These are phyloP conservation scores for Cercopithecus mona DNA, from an alignment of 2,113 vertebrate species.

Conservation along the genomic window DNA sequence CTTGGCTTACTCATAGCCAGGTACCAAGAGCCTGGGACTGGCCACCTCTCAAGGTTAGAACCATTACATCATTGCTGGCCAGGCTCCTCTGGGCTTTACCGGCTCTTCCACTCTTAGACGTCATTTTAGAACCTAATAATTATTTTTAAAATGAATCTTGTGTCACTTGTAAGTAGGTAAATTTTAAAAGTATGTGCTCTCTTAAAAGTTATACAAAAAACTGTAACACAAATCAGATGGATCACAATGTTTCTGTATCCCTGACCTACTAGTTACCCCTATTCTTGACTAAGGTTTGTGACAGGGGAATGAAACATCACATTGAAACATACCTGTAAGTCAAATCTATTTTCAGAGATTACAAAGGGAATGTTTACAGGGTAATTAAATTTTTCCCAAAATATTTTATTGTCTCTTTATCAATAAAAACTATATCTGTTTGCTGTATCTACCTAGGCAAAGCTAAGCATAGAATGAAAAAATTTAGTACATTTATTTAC, in stretches of 20 bases:
- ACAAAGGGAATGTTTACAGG: background rate
- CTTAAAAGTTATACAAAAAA: background rate
- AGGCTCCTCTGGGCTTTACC: accelerated
- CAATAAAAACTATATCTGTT: background rate
- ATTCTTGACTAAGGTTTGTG: background rate
- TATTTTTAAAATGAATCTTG: background rate
- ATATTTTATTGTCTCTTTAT: background rate
- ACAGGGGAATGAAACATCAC: background rate
- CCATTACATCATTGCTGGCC: background rate
- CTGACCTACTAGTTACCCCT: background rate
- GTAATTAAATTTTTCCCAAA: background rate
- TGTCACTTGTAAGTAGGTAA: background rate
- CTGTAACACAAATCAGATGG: background rate
- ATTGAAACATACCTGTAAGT: background rate
- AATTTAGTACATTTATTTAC: background rate
- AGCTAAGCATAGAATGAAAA: no score
- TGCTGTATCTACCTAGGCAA: background rate
- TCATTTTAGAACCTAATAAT: background rate
- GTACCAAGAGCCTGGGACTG: no score
- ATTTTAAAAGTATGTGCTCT: background rate
- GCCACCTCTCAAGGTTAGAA: background rate
- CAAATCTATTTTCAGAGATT: background rate
- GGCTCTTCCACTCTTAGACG: background rate
- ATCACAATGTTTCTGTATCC: background rate
- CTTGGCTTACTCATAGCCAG: no score